Conservation (phyloP, 2,113 vertebrate genomes). For the Saguinus midas region DNA sequence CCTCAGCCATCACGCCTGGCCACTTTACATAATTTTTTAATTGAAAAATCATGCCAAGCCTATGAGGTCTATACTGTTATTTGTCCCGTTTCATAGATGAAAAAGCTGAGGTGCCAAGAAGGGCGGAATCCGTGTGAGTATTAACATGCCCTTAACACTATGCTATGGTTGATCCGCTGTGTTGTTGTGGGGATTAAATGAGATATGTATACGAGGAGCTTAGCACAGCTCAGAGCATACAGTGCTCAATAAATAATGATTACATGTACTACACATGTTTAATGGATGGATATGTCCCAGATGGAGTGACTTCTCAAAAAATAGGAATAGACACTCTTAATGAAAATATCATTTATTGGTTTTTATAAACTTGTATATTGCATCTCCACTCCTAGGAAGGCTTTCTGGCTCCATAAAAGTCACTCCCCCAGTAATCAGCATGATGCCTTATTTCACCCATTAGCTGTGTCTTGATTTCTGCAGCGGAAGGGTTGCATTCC, state of each 20-base stretch:
- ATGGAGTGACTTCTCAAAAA: background rate
- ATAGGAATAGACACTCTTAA: background rate
- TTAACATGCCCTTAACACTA: background rate
- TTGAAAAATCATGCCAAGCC: background rate
- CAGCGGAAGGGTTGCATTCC: background rate
- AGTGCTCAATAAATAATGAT: background rate
- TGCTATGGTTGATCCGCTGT: background rate
- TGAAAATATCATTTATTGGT: background rate
- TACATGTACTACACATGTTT: background rate
- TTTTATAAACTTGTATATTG: background rate
- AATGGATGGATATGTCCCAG: background rate
- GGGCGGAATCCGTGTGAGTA: background rate
- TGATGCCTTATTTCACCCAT: background rate
- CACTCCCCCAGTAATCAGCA: background rate
- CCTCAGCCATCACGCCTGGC: no score
- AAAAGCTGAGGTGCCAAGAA: background rate
- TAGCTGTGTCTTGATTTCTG: background rate
- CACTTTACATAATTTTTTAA: background rate
- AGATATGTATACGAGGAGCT: background rate
- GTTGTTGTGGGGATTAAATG: background rate
- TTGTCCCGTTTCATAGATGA: constrained; percentile 3
- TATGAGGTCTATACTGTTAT: background rate
- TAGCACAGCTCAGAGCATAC: background rate
- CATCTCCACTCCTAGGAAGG: background rate
- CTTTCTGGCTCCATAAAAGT: background rate